These are phyloP conservation scores for Xylocopa sonorina DNA, from an alignment of 1,140 invertebrate species.

Conservation along the genomic window DNA sequence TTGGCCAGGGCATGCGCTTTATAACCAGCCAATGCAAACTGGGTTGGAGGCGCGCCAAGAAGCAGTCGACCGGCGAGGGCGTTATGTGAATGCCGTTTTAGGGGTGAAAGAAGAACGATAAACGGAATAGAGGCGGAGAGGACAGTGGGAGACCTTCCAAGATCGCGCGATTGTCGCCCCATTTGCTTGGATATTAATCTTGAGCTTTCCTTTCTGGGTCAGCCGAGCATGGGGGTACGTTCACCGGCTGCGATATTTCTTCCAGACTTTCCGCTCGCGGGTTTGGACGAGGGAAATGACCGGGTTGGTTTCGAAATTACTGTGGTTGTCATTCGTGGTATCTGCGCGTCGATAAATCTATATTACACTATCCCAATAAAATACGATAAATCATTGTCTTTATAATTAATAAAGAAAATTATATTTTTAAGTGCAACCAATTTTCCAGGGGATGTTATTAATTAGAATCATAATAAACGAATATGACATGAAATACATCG, in stretches of 20 bases:
- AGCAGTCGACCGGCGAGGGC: constrained; percentile 69
- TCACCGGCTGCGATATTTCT: constrained; percentile 4
- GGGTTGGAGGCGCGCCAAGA: constrained; percentile 71
- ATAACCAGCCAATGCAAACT: constrained; percentile 73
- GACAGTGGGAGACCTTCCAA: neutral
- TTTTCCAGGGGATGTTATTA: no score
- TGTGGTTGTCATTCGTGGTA: no score
- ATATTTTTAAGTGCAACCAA: no score
- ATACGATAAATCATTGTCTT: no score
- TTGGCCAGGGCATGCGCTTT: constrained; percentile 65
- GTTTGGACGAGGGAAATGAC: neutral
- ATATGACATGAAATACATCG: no score
- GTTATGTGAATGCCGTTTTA: constrained; percentile 64
- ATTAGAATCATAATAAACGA: no score
- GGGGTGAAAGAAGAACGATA: constrained; percentile 10
- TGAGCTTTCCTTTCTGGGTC: constrained; percentile 30
- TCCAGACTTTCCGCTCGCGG: neutral
- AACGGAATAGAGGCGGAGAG: neutral
- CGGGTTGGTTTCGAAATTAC: no score
- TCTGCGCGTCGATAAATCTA: no score
- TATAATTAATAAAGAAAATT: no score
- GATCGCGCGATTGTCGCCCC: constrained; percentile 50
- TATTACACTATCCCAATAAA: no score
- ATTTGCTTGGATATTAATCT: constrained; percentile 39
- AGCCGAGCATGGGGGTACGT: neutral